A percentile compares a stretch with the other conserved stretches of the same genome.
These are phyloP conservation scores for Nothura maculosa DNA, from an alignment of 2,797 vertebrate species.

Conservation along the genomic window DNA sequence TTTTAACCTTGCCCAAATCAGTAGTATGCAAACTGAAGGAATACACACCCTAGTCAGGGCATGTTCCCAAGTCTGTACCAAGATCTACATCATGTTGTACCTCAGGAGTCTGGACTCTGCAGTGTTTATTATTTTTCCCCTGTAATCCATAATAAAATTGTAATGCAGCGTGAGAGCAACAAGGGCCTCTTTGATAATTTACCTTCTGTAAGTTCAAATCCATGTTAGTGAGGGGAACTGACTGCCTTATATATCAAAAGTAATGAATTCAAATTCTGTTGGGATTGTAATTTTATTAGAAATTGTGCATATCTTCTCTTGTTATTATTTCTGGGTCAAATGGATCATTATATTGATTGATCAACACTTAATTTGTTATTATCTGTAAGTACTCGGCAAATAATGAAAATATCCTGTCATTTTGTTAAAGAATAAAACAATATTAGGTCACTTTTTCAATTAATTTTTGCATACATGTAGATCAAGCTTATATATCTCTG, in stretches of 20 bases:
- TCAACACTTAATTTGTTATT: conserved; percentile 62
- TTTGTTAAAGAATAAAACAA: conserved; percentile 19
- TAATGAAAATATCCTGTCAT: conserved; percentile 48
- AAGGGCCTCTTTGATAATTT: conserved; percentile 59
- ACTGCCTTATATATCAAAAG: conserved; percentile 68
- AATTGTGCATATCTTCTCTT: conserved; percentile 53
- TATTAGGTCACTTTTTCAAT: conserved; percentile 29
- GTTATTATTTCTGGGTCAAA: conserved; percentile 69
- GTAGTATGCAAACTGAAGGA: conserved; percentile 78
- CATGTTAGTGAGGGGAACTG: conserved; percentile 62
- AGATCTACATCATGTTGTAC: conserved; percentile 35
- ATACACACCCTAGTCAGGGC: conserved; percentile 65
- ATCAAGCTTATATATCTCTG: conserved; percentile 3
- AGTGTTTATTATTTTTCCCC: conserved; percentile 52
- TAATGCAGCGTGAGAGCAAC: conserved; percentile 43
- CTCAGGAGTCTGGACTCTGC: conserved; percentile 38
- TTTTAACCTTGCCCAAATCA: conserved; percentile 73
- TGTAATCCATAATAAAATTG: conserved; percentile 66
- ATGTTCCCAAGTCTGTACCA: conserved; percentile 70
- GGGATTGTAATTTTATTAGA: conserved; percentile 79
- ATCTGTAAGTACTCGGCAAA: conserved; percentile 47
- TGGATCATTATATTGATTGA: conserved; percentile 67
- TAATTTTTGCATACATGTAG: conserved; percentile 20
- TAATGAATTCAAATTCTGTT: conserved; percentile 78
- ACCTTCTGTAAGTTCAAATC: conserved; percentile 65